Evolutionary conservation across 2,888 invertebrate species (phyloP).

Genomic region (Pyrrhosoma nymphula): DNA sequence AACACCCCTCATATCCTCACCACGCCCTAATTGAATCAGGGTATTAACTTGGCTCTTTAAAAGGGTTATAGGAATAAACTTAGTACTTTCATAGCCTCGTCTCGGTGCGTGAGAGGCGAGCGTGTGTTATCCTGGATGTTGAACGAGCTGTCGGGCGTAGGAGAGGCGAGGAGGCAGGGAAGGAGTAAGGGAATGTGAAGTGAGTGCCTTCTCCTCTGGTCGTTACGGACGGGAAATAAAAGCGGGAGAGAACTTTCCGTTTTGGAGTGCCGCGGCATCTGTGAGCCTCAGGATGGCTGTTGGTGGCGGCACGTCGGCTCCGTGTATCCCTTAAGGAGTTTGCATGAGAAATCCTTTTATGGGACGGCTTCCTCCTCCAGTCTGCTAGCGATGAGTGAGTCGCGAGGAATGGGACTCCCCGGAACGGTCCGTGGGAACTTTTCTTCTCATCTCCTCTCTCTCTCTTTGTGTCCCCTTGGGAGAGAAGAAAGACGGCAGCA

Average conservation of each 20-base stretch:
- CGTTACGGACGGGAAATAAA: conserved; percentile 54
- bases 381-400: not conserved
- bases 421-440: conserved; percentile 1
- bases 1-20: not conserved
- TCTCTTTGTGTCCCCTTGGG: not conserved
- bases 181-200: no score
- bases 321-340: conserved; percentile 44
- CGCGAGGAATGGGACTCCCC: not conserved
- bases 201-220: not conserved
- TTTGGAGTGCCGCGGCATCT: conserved; percentile 63
- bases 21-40: conserved; percentile 11
- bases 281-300: not conserved
- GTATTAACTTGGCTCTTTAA: conserved; percentile 30
- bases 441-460: not conserved
- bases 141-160: conserved; percentile 5
- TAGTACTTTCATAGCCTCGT: not conserved
- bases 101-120: conserved; percentile 7
- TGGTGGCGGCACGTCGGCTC: not conserved
- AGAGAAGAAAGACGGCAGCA: not conserved
- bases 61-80: conserved; percentile 15
- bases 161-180: not conserved
- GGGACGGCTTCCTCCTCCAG: not conserved
- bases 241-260: not conserved
- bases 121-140: conserved; percentile 2
- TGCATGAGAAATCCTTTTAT: conserved; percentile 59